Evolutionary conservation across 2,888 invertebrate genomes (phyloP).

Genomic region (Pammene fasciana): DNA sequence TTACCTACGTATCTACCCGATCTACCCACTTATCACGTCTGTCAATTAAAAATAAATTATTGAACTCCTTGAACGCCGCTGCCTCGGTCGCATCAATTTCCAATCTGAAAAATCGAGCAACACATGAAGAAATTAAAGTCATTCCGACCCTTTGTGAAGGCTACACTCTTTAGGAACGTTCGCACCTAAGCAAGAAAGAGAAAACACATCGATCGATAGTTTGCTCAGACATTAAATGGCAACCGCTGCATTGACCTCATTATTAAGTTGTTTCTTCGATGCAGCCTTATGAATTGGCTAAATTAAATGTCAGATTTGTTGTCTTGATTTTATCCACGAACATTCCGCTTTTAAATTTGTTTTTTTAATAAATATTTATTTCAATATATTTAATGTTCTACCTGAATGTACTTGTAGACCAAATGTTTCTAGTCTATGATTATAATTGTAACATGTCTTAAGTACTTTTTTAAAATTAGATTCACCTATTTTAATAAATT

Average conservation of each 20-base stretch:
- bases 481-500: too few species aligned
- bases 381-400: not conserved
- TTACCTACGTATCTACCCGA: too few species aligned
- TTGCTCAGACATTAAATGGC: constrained; percentile 79
- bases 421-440: too few species aligned
- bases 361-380: not conserved
- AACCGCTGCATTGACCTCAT: constrained; percentile 81
- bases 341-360: not conserved
- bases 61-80: constrained; percentile 17
- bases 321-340: constrained; percentile 10
- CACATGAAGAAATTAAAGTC: constrained; percentile 44
- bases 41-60: constrained; percentile 30
- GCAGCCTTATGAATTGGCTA: constrained; percentile 52
- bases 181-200: constrained; percentile 76
- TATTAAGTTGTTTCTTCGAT: constrained; percentile 73
- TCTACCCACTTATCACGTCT: constrained; percentile 5
- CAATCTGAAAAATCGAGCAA: constrained; percentile 40
- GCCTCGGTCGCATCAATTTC: constrained; percentile 28
- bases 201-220: constrained; percentile 79
- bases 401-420: too few species aligned
- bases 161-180: constrained; percentile 54
- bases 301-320: constrained; percentile 38
- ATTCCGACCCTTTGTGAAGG: constrained; percentile 44
- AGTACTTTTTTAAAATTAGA: too few species aligned
- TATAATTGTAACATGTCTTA: too few species aligned